Conservation (phyloP, 2,888 invertebrate species). For the Caenorhabditis angaria region DNA sequence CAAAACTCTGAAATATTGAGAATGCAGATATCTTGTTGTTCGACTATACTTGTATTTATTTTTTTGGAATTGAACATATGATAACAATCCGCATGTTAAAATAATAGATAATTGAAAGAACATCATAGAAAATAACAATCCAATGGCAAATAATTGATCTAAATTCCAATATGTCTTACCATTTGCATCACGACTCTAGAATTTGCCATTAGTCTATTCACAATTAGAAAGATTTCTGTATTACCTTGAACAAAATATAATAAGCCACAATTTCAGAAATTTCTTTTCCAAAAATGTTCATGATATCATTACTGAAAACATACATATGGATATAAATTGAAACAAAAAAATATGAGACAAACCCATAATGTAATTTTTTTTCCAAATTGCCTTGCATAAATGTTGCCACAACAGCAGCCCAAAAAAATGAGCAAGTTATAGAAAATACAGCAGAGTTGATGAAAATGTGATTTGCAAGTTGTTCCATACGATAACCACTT, state of each 20-base stretch:
- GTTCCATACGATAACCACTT: background rate
- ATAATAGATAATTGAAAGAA: background rate
- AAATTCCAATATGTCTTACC: background rate
- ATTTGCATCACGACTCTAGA: background rate
- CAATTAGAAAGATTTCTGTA: no score
- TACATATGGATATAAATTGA: background rate
- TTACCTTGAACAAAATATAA: background rate
- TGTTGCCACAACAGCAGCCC: background rate
- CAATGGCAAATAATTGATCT: background rate
- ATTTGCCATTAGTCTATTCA: no score
- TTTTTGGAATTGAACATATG: background rate
- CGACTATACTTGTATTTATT: constrained; percentile 7
- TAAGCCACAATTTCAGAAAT: background rate
- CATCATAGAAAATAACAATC: background rate
- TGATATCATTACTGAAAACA: background rate
- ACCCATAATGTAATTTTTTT: background rate
- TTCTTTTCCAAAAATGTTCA: background rate
- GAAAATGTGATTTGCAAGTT: background rate
- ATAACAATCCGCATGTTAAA: background rate
- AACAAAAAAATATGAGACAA: background rate
- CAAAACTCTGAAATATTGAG: constrained; percentile 19
- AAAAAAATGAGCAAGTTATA: background rate
- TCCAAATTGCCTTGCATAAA: background rate
- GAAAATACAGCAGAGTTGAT: background rate
- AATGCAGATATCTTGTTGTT: constrained; percentile 23